These are phyloP conservation scores for Ophion costatus DNA, from an alignment of 2,888 invertebrate genomes.

Conservation along the genomic window DNA sequence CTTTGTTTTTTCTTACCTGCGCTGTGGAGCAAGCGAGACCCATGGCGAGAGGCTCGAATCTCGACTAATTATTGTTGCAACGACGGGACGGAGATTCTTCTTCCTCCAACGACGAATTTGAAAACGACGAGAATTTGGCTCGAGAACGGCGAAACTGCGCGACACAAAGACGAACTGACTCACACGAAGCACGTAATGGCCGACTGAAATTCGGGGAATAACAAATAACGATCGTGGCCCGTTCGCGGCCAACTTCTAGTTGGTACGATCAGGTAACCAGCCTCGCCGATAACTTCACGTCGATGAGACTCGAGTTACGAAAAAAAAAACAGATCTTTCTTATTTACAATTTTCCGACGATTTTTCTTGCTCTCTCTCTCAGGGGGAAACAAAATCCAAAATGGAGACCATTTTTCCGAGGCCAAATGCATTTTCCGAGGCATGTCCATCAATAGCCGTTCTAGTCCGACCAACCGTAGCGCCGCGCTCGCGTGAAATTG, in stretches of 20 bases:
- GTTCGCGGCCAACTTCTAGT: not conserved
- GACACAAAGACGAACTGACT: slow-evolving; percentile 41
- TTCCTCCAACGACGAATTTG: not conserved
- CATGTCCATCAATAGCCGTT: too few species aligned
- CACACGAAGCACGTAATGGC: slow-evolving; percentile 47
- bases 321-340: too few species aligned
- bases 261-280: slow-evolving; percentile 13
- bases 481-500: too few species aligned
- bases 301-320: too few species aligned
- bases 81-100: not conserved
- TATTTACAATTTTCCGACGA: too few species aligned
- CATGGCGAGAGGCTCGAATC: slow-evolving; percentile 68
- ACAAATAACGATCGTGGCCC: not conserved
- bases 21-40: slow-evolving; percentile 80
- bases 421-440: too few species aligned
- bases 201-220: slow-evolving; percentile 47
- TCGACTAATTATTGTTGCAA: slow-evolving; percentile 10
- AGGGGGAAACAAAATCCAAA: too few species aligned
- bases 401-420: too few species aligned
- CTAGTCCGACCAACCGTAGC: too few species aligned
- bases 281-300: not conserved
- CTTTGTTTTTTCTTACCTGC: slow-evolving; percentile 73
- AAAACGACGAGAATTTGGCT: slow-evolving; percentile 3
- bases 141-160: slow-evolving; percentile 25
- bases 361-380: too few species aligned